A percentile compares a stretch with the other conserved stretches of the same genome.
Conservation (phyloP, 2,888 invertebrate genomes). For the Epistrophe eligans region DNA sequence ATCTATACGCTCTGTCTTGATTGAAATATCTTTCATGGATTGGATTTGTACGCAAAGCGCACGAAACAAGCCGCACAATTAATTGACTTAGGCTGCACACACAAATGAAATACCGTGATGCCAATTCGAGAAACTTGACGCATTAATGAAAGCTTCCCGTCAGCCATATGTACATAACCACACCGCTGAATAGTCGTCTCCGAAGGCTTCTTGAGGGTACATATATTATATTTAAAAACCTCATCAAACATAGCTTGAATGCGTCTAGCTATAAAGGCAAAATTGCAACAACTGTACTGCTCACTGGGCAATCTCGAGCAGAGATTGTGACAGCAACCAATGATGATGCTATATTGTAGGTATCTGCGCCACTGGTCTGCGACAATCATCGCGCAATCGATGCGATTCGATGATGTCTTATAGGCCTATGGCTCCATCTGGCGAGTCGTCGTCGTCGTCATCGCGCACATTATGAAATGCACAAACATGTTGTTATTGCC, state of each 20-base stretch:
- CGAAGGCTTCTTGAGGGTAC: slow-evolving; percentile 9
- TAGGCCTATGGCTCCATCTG: slow-evolving; percentile 48
- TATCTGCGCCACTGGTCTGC: slow-evolving; percentile 41
- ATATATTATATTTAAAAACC: slow-evolving; percentile 34
- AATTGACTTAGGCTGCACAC: slow-evolving; percentile 61
- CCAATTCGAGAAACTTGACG: slow-evolving; percentile 71
- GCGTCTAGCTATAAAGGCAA: background rate
- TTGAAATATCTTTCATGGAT: slow-evolving; percentile 69
- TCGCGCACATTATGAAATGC: slow-evolving; percentile 67
- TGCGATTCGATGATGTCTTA: slow-evolving; percentile 17
- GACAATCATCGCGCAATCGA: slow-evolving; percentile 48
- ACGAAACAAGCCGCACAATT: slow-evolving; percentile 59
- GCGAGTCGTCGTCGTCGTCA: slow-evolving; percentile 17
- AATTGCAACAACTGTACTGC: slow-evolving; percentile 18
- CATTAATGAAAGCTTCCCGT: slow-evolving; percentile 69
- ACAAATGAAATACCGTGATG: slow-evolving; percentile 70
- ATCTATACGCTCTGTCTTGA: slow-evolving; percentile 34
- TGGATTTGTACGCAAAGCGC: slow-evolving; percentile 61
- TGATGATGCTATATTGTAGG: slow-evolving; percentile 16
- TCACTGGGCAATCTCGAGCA: slow-evolving; percentile 43
- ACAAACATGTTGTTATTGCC: slow-evolving; percentile 73
- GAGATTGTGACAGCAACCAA: slow-evolving; percentile 53
- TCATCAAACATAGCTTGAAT: slow-evolving; percentile 26
- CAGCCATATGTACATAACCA: slow-evolving; percentile 8
- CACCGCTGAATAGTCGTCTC: slow-evolving; percentile 1